Base-by-base conservation (phyloP, 2,888 invertebrate genomes). In the Palloptera scutellata region DNA sequence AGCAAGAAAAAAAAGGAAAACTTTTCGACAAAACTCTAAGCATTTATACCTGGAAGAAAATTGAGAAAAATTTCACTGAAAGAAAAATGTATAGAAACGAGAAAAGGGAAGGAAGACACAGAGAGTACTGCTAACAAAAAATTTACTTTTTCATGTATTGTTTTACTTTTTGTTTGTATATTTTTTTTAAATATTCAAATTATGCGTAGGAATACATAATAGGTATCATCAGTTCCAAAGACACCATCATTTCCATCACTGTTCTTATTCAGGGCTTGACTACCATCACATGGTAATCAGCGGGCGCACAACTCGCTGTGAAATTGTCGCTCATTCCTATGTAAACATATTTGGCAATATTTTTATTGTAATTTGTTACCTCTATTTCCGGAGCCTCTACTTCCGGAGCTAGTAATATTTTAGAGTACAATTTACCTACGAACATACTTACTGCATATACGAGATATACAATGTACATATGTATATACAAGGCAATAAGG, bases 91-190 rank as follows among this genome's bases (percentile, higher is more conserved):
- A 48, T 8, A 48, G 15, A 48, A 11, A 48, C 10, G 15, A 48
- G 13, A 48, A 11, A 48, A 78, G 76, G 77, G 73, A 70, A 77
- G 73, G 76, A 6, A 30, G 30, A 30, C 3, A 30, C 3, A 30
- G 30, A 30, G 30, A 30, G 30, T 4, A 6, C 30, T 2, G 2
- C 3, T 30, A 6, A 30, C 30, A 30, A 30, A 30, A 30, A 4
- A 30, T 30, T 30, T 30, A 6, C 30, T 30, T 30, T 30, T 30
- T 6, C 6, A 30, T 4, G 6, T 6, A 30, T 30, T 30, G 30
- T 30, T 30, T 30, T 30, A 30, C 6, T 30, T 30, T 30, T n/a
- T n/a, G n/a, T n/a, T n/a, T n/a, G n/a, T n/a, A n/a, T 30, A 30
- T 30, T 30, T 30, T 30, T 30, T 30, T 4, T 6, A 30, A 30